Conservation (phyloP, 2,888 invertebrate species). For the Archips xylosteana region DNA sequence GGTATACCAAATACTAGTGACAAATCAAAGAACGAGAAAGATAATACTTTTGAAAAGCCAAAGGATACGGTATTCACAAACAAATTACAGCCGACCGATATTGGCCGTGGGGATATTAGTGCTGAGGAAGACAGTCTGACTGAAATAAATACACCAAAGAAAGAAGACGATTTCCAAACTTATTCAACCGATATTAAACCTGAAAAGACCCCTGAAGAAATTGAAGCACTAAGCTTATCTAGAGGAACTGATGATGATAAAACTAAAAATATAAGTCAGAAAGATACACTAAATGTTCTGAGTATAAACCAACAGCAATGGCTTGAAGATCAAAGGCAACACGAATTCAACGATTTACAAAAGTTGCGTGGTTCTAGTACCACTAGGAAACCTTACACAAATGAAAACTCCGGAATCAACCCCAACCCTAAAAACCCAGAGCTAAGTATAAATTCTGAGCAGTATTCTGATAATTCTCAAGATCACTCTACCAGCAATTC, state of each 20-base stretch:
- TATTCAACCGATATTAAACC: constrained; percentile 35
- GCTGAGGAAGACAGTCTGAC: constrained; percentile 50
- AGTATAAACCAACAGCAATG: constrained; percentile 41
- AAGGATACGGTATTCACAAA: constrained; percentile 10
- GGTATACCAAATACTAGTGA: background rate
- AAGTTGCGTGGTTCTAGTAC: constrained; percentile 7
- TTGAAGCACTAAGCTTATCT: constrained; percentile 53
- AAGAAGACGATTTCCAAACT: constrained; percentile 29
- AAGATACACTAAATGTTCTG: constrained; percentile 10
- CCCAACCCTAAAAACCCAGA: background rate
- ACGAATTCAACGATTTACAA: constrained; percentile 30
- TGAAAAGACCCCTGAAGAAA: constrained; percentile 53
- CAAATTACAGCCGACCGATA: constrained; percentile 45
- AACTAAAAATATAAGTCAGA: constrained; percentile 19
- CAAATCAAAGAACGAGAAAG: constrained; percentile 22
- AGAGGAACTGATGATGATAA: constrained; percentile 38
- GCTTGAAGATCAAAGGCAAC: constrained; percentile 43
- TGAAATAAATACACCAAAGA: constrained; percentile 37
- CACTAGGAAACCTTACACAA: background rate
- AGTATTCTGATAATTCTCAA: constrained; percentile 1
- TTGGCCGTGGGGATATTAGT: constrained; percentile 63
- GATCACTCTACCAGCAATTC: background rate
- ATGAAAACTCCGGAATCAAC: constrained; percentile 6
- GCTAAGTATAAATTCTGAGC: background rate
- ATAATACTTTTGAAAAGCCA: constrained; percentile 16